These are phyloP conservation scores for Andrena minutula DNA, from an alignment of 2,888 invertebrate species.

Conservation along the genomic window DNA sequence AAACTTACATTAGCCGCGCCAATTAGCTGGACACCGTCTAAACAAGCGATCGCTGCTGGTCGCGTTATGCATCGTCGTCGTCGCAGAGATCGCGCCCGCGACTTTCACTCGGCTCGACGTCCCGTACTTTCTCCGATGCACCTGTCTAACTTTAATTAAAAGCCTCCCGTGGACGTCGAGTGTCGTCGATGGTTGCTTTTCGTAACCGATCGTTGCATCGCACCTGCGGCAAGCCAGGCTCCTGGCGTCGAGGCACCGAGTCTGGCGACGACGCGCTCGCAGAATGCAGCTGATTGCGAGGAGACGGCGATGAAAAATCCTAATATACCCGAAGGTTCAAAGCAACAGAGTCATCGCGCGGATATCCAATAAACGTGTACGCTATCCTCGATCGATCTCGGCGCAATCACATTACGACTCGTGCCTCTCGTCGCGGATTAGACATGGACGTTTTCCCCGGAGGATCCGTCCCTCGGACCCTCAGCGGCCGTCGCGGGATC, in stretches of 20 bases:
- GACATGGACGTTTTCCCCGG: neutral
- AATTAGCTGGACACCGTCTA: constrained; percentile 34
- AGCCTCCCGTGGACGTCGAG: neutral
- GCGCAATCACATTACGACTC: constrained; percentile 21
- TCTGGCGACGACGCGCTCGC: no score
- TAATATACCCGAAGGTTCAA: constrained; percentile 5
- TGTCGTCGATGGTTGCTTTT: constrained; percentile 29
- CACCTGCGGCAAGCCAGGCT: constrained; percentile 20
- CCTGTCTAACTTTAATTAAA: constrained; percentile 57
- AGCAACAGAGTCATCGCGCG: neutral
- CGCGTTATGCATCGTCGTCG: constrained; percentile 26
- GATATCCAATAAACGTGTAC: constrained; percentile 17
- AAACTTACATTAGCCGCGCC: neutral
- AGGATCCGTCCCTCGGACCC: constrained; percentile 1
- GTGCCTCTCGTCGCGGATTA: constrained; percentile 33
- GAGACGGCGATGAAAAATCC: neutral
- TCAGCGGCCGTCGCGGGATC: constrained; percentile 21
- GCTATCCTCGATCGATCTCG: constrained; percentile 19
- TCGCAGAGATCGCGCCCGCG: neutral
- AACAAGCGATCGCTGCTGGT: constrained; percentile 24
- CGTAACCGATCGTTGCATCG: constrained; percentile 35
- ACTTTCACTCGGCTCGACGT: constrained; percentile 49
- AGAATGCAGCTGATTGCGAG: no score
- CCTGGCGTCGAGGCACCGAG: neutral
- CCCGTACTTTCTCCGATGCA: constrained; percentile 54